phyloP scores from a whole-genome alignment of 2,797 vertebrate genomes.

The Borostomias antarcticus region DNA sequence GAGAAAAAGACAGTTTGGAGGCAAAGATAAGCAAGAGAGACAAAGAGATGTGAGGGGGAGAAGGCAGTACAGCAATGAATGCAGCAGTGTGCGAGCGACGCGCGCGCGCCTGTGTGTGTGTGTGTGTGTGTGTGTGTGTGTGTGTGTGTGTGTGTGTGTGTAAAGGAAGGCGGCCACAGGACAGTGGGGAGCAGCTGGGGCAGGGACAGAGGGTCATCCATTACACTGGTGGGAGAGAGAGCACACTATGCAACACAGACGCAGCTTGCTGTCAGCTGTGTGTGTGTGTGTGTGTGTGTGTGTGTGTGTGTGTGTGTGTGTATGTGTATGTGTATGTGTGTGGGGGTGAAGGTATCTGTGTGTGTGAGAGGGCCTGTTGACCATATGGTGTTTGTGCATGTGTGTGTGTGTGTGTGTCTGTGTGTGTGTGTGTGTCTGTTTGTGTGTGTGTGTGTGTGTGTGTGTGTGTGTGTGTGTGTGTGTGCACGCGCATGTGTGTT shows the following conservation, averaged over 20 bases:
- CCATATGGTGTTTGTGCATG: not conserved
- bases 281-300: slow-evolving; percentile 2
- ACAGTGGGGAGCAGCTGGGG: not conserved
- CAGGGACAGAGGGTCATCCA: not conserved
- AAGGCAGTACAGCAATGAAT: not conserved
- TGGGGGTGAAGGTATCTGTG: not conserved
- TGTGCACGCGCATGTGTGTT: no score
- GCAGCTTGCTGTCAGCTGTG: not conserved
- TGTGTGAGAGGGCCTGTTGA: not conserved
- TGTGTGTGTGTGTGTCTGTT: not conserved
- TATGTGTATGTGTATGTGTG: not conserved
- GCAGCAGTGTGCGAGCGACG: not conserved
- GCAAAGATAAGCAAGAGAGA: not conserved
- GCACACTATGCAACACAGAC: not conserved
- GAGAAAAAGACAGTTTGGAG: not conserved
- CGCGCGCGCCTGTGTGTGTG: no score
- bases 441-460: no score
- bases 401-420: not conserved
- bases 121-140: no score
- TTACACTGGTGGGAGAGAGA: not conserved
- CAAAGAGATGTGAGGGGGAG: not conserved
- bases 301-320: slow-evolving; percentile 1
- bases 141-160: no score
- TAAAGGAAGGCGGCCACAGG: not conserved
- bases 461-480: no score